phyloP scores from a whole-genome alignment of 2,113 vertebrate genomes.

The Muntiacus reevesi region DNA sequence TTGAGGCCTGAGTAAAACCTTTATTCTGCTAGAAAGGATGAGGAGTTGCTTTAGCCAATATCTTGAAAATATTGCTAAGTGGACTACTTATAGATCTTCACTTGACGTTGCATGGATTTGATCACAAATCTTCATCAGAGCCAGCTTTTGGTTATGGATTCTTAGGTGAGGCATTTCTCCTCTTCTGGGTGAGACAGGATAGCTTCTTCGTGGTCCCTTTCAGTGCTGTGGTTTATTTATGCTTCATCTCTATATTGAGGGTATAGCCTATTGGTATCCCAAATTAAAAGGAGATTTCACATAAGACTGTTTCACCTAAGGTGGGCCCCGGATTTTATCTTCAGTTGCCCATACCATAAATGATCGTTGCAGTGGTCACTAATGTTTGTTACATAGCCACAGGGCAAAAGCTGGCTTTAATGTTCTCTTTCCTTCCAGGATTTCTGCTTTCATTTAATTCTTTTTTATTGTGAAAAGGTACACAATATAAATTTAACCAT shows the following conservation, averaged over 20 bases:
- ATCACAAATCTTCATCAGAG: background rate
- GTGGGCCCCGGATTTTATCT: background rate
- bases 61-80: background rate
- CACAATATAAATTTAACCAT: background rate
- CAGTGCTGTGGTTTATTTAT: background rate
- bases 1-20: background rate
- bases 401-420: background rate
- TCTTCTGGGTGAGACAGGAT: background rate
- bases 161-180: background rate
- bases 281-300: background rate
- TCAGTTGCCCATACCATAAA: background rate
- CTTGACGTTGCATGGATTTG: background rate
- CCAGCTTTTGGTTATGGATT: background rate
- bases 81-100: background rate
- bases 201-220: background rate
- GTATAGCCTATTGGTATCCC: background rate
- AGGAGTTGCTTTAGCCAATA: background rate
- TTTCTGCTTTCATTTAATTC: background rate
- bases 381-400: background rate
- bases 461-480: background rate
- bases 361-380: background rate
- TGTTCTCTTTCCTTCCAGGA: background rate
- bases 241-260: background rate
- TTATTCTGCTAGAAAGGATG: background rate
- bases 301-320: background rate